Evolutionary conservation across 1,140 invertebrate genomes (phyloP).

Genomic region (Drosophila athabasca): DNA sequence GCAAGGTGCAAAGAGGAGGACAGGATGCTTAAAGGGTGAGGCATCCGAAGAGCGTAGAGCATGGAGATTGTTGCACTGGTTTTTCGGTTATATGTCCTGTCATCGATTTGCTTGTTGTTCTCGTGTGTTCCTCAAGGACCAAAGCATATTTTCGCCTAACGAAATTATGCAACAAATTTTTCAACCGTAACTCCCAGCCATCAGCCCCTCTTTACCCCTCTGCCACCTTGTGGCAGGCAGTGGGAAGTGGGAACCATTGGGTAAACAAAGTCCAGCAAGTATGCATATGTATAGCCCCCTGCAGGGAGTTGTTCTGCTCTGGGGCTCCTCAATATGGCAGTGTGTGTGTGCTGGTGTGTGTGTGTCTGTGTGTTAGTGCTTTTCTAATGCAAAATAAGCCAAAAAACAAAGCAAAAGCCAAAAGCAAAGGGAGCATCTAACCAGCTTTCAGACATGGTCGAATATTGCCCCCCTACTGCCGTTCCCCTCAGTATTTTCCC

Average conservation of each 20-base stretch:
- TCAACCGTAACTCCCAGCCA: constrained; percentile 26
- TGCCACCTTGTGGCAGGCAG: not conserved
- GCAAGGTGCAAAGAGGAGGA: constrained; percentile 10
- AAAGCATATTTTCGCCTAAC: constrained; percentile 66
- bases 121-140: constrained; percentile 32
- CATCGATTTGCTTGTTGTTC: constrained; percentile 37
- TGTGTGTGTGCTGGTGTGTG: not conserved
- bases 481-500: constrained; percentile 11
- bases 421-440: constrained; percentile 19
- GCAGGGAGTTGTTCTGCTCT: constrained; percentile 1
- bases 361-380: constrained; percentile 19
- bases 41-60: too few relatives aligned
- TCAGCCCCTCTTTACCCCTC: constrained; percentile 1
- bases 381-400: constrained; percentile 66
- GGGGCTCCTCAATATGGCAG: not conserved
- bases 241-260: not conserved
- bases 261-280: constrained; percentile 66
- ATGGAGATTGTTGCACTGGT: too few relatives aligned
- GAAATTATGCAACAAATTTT: constrained; percentile 71
- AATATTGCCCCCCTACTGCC: constrained; percentile 2
- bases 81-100: constrained; percentile 33
- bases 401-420: constrained; percentile 49
- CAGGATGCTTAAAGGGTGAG: not conserved
- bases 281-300: constrained; percentile 38
- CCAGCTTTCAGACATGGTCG: constrained; percentile 28